These are phyloP conservation scores for Felis catus DNA, from an alignment of 2,113 vertebrate genomes.

Conservation along the genomic window F.catus_Fca126_mat1.0 CM031414.1:59234001-59234500, in stretches of 20 bases:
- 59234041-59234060: neutral
- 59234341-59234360: neutral
- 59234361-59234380: neutral
- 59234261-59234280: neutral
- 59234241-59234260: neutral
- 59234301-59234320: neutral
- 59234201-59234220: neutral
- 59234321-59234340: neutral
- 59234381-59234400: neutral
- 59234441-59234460: neutral
- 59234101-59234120: neutral
- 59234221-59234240: neutral
- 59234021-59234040: neutral
- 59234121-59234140: neutral
- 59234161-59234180: neutral
- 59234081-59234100: neutral
- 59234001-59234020: neutral
- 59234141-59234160: neutral
- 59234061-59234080: neutral
- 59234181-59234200: neutral
- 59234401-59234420: neutral
- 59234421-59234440: neutral
- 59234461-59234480: neutral
- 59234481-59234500: neutral
- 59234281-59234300: neutral